Evolutionary conservation across 2,888 invertebrate genomes (phyloP).

Genomic region (Adineta ricciae): DNA sequence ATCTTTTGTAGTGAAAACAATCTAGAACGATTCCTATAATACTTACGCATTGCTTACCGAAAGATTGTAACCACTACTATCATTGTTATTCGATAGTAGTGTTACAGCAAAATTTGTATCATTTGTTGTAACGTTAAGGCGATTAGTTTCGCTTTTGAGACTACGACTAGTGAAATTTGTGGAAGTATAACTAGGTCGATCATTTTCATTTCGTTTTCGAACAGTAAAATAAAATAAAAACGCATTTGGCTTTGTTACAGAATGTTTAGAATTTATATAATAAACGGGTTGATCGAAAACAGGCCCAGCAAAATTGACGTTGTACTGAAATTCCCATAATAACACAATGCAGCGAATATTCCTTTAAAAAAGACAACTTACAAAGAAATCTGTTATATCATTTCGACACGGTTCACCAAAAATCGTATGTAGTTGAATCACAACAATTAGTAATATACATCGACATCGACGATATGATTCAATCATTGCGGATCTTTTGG

Average conservation of each 20-base stretch:
- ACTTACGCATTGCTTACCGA: neutral
- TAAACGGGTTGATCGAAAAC: neutral
- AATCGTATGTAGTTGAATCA: neutral
- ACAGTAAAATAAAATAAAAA: neutral
- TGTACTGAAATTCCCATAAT: neutral
- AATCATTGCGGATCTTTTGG: neutral
- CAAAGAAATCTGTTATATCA: neutral
- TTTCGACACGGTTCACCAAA: neutral
- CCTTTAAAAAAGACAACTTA: too few species aligned
- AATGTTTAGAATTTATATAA: neutral
- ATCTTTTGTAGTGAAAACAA: neutral
- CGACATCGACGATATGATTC: neutral
- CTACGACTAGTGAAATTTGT: neutral
- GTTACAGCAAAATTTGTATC: neutral
- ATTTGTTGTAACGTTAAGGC: neutral
- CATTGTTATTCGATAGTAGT: neutral
- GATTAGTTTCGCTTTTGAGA: neutral
- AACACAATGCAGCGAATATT: too few species aligned
- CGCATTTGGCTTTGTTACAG: neutral
- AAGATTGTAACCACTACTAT: neutral
- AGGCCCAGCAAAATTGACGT: neutral
- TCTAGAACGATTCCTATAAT: neutral
- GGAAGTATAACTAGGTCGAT: neutral
- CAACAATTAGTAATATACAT: neutral
- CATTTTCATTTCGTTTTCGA: neutral